A percentile compares a stretch with the other conserved stretches of the same genome.
Conservation (phyloP, 2,113 vertebrate genomes). For the Callipepla squamata region DNA sequence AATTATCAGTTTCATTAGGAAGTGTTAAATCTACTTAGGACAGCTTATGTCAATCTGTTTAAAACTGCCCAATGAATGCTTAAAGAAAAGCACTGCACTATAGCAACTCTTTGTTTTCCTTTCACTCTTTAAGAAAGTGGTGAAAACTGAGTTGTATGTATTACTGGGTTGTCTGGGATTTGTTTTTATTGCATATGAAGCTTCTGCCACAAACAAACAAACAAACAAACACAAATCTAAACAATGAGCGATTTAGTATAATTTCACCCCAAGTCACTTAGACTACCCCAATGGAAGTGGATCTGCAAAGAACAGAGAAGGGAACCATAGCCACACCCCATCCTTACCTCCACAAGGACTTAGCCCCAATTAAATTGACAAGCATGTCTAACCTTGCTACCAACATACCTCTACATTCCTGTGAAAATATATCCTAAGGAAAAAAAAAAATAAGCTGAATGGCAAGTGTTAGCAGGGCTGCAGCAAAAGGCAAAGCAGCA, state of each 20-base stretch:
- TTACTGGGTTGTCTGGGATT: not conserved
- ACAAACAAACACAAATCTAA: not conserved
- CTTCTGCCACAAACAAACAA: not conserved
- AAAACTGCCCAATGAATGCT: not conserved
- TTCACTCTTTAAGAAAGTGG: not conserved
- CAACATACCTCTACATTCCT: not conserved
- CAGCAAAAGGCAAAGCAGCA: not conserved
- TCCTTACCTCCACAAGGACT: no score
- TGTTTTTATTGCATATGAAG: not conserved
- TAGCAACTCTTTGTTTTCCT: not conserved
- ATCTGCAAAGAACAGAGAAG: not conserved
- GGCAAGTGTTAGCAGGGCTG: not conserved
- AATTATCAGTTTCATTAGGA: not conserved
- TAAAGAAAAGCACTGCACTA: not conserved
- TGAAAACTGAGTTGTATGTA: not conserved
- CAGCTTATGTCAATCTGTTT: constrained; percentile 27
- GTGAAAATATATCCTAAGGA: not conserved
- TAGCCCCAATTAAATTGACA: not conserved
- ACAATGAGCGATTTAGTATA: not conserved
- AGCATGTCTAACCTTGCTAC: not conserved
- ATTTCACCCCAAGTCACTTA: not conserved
- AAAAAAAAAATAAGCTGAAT: not conserved
- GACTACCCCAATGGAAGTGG: fast-evolving
- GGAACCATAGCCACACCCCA: no score
- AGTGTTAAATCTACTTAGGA: not conserved